A percentile compares a stretch with the other conserved stretches of the same genome.
Evolutionary conservation across 2,797 vertebrate species (phyloP).

Genomic region (Sebastes minor): DNA sequence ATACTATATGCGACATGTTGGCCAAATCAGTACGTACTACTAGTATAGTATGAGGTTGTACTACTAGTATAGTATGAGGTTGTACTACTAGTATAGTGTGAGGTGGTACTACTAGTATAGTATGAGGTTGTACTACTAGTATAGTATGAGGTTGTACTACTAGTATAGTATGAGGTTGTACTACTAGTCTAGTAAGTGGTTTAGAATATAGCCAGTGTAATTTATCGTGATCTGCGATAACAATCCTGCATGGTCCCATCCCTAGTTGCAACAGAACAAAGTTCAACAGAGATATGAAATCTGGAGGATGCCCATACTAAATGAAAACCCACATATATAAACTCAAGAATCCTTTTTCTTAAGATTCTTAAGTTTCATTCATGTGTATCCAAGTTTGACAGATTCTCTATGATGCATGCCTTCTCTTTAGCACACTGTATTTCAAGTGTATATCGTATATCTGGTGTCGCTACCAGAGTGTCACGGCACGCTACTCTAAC

Average conservation of each 20-base stretch:
- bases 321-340: neutral
- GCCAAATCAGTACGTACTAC: too few relatives aligned
- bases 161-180: too few relatives aligned
- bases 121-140: too few relatives aligned
- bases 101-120: too few relatives aligned
- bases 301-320: neutral
- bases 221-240: too few relatives aligned
- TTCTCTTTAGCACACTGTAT: neutral
- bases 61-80: too few relatives aligned
- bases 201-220: rapidly evolving
- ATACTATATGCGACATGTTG: too few relatives aligned
- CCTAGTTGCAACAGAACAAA: neutral
- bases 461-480: neutral
- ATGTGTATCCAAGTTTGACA: neutral
- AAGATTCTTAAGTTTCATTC: neutral
- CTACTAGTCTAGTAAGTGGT: rapidly evolving
- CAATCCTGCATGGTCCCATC: too few relatives aligned
- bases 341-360: neutral
- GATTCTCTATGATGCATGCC: neutral
- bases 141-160: too few relatives aligned
- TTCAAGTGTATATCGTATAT: neutral
- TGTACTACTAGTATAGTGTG: too few relatives aligned
- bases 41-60: too few relatives aligned
- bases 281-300: neutral
- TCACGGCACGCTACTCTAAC: neutral